Evolutionary conservation across 2,888 invertebrate species (phyloP).

Genomic region (Terebella lapidaria): DNA sequence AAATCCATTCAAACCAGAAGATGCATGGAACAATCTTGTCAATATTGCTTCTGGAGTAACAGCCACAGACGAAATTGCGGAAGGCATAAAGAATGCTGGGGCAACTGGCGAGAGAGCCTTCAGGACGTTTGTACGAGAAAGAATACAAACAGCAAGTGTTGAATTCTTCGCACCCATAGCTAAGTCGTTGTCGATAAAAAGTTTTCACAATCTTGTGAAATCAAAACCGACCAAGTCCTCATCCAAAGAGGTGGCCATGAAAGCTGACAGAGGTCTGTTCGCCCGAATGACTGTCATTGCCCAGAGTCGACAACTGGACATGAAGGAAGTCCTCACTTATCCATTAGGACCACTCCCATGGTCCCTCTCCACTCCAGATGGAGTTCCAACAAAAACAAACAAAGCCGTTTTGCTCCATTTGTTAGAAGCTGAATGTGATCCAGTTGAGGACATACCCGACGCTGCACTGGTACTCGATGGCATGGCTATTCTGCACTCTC

Average conservation of each 20-base stretch:
- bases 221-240: neutral
- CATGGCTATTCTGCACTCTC: conserved; percentile 16
- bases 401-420: conserved; percentile 9
- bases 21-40: neutral
- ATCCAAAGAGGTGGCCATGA: conserved; percentile 4
- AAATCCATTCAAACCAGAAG: neutral
- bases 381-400: conserved; percentile 12
- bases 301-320: conserved; percentile 9
- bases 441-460: conserved; percentile 2
- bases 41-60: neutral
- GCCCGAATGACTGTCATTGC: conserved; percentile 12
- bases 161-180: neutral
- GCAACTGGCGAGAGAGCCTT: neutral
- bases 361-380: conserved; percentile 16
- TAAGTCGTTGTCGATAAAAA: neutral
- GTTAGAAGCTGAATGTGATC: conserved; percentile 11
- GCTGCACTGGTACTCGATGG: conserved; percentile 3
- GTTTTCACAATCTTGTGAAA: neutral
- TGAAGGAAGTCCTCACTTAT: conserved; percentile 9
- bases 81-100: neutral
- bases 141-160: neutral
- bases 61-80: neutral
- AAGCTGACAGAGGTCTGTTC: conserved; percentile 14
- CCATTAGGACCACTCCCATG: conserved; percentile 15
- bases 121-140: neutral